Evolutionary conservation across 2,797 vertebrate species (phyloP), one percentile per base, ranked within the genome.

Genomic region (Gymnopithys bicolor): DNA sequence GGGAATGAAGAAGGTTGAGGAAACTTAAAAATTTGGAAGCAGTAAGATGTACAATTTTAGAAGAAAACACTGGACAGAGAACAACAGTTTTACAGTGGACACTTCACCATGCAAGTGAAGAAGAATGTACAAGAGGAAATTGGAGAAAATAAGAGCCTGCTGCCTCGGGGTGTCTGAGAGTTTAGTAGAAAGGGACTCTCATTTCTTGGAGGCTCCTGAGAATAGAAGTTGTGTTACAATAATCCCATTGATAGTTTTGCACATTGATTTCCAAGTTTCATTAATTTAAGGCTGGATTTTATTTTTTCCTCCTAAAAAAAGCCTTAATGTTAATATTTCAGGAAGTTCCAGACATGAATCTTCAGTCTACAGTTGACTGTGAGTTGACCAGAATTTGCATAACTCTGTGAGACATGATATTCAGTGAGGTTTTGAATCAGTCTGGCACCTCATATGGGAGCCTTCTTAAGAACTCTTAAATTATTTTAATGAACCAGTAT

Each of bases 371-470:
- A 67, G 37, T 71, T 93, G 74, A 93, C 51, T 93, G 60, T 76
- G 76, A 68, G 7, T 84, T 93, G 93, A 94, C 87, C 94, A 75
- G 27, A 49, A 95, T 96, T 97, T 94, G 91, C 91, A 92, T 94
- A 95, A 93, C 90, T 89, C 89, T 89, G 76, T 66, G 87, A 94
- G 94, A 97, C 87, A n/a, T 30, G 37, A 84, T 91, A 95, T 91
- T 95, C 91, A 86, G 49, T 37, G 53, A 93, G 92, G 82, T 91
- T 95, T 93, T 88, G 75, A 94, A 77, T 71, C 90, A 96, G 94
- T 96, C 92, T 97, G 91, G 93, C 95, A 95, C 91, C 89, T 97
- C 92, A 92, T 95, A 96, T 94, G 93, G 93, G 84, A 87, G 84
- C 58, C 69, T 87, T 95, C 67, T 91, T 87, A 90, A 93, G 90